Evolutionary conservation across 2,888 invertebrate species (phyloP).

Genomic region (Gortyna flavago): DNA sequence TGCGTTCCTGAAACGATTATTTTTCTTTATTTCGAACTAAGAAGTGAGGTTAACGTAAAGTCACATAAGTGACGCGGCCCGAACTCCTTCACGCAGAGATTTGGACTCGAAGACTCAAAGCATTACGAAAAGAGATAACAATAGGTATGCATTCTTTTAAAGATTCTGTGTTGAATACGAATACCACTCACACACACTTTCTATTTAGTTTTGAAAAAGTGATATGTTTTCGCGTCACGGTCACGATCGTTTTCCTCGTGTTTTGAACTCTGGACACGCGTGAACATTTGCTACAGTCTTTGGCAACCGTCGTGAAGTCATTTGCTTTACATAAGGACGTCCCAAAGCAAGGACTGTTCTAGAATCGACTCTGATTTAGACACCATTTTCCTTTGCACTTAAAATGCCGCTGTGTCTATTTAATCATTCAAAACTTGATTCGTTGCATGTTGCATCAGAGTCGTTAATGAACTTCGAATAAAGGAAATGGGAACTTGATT

Average conservation of each 20-base stretch:
- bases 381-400: constrained; percentile 30
- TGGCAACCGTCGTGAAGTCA: constrained; percentile 57
- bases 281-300: constrained; percentile 71
- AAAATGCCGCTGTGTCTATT: constrained; percentile 14
- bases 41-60: constrained; percentile 12
- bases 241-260: constrained; percentile 69
- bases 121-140: constrained; percentile 63
- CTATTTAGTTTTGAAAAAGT: constrained; percentile 69
- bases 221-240: constrained; percentile 72
- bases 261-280: constrained; percentile 68
- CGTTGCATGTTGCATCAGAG: constrained; percentile 31
- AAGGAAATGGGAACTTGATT: constrained; percentile 41
- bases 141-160: constrained; percentile 56
- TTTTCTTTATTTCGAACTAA: constrained; percentile 36
- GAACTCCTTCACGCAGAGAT: constrained; percentile 52
- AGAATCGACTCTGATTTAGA: constrained; percentile 19
- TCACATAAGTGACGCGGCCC: constrained; percentile 24
- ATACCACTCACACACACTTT: constrained; percentile 68
- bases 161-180: constrained; percentile 61
- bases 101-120: constrained; percentile 36
- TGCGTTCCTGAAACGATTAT: constrained; percentile 63
- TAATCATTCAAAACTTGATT: constrained; percentile 28
- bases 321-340: constrained; percentile 69
- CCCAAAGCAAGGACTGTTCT: constrained; percentile 42
- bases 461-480: constrained; percentile 53